Evolutionary conservation across 2,888 invertebrate species (phyloP).

Genomic region (Drosophila koepferae): DNA sequence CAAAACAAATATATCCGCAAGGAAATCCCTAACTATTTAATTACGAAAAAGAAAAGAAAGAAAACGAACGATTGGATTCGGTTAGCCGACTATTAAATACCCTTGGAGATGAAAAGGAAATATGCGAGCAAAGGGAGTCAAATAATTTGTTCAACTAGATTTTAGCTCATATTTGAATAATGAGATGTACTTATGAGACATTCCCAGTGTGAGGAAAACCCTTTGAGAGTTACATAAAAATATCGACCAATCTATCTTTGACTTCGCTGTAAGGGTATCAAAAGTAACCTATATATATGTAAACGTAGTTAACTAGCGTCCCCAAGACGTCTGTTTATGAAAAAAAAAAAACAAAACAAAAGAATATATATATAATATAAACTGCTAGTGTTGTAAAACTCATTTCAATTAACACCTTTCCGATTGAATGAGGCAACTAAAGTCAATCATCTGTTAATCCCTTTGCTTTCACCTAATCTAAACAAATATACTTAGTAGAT

Average conservation of each 20-base stretch:
- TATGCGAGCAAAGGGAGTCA: neutral
- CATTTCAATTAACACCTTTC: conserved; percentile 10
- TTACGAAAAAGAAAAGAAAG: neutral
- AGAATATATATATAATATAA: neutral
- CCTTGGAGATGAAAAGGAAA: conserved; percentile 15
- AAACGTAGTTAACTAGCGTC: conserved; percentile 58
- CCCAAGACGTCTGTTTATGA: conserved; percentile 40
- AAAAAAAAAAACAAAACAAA: no score
- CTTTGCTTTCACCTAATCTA: conserved; percentile 50
- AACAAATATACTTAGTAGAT: conserved; percentile 54
- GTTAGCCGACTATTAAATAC: conserved; percentile 14
- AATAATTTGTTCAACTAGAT: neutral
- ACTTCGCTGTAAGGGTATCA: conserved; percentile 3
- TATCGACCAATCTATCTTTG: neutral
- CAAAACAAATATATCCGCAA: conserved; percentile 28
- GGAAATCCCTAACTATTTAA: conserved; percentile 34
- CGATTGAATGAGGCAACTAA: conserved; percentile 41
- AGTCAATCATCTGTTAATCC: conserved; percentile 57
- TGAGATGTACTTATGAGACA: neutral
- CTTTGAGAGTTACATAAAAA: neutral
- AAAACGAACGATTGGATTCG: neutral
- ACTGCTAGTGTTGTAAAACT: conserved; percentile 28
- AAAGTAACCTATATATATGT: conserved; percentile 36
- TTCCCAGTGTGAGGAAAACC: neutral
- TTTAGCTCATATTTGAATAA: neutral